Percentiles rank a stretch among this genome's conserved stretches.
Conservation (phyloP, 1,140 invertebrate species). For the Xylocopa sonorina region DNA sequence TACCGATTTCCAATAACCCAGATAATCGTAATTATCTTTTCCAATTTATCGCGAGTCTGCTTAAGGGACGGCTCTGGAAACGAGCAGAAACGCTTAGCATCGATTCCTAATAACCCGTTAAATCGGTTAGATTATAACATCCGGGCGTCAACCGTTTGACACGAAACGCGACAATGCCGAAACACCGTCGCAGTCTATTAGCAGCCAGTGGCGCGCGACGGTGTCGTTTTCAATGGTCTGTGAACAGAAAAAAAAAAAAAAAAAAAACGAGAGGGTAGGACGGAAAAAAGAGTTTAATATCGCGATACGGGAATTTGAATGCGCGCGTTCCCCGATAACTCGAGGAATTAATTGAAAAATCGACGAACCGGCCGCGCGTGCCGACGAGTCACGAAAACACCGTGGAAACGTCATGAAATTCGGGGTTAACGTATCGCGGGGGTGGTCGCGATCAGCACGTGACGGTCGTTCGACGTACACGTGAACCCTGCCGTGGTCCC, state of each 20-base stretch:
- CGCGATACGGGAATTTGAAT: constrained; percentile 27
- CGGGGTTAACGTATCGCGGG: constrained; percentile 32
- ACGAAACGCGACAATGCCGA: background rate
- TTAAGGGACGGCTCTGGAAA: too few species aligned
- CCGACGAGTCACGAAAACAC: constrained; percentile 38
- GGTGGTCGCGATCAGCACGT: constrained; percentile 46
- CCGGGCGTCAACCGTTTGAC: background rate
- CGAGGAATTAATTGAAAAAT: constrained; percentile 59
- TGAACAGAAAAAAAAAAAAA: background rate
- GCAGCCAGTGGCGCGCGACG: background rate
- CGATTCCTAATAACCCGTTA: background rate
- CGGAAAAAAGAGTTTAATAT: constrained; percentile 40
- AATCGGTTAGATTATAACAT: background rate
- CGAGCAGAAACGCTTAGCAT: background rate
- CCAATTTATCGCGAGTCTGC: too few species aligned
- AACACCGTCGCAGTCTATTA: background rate
- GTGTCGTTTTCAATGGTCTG: constrained; percentile 19
- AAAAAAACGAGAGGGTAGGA: background rate
- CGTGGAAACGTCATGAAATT: constrained; percentile 45
- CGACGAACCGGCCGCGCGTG: constrained; percentile 6
- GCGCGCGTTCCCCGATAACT: constrained; percentile 35
- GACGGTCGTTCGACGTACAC: constrained; percentile 39
- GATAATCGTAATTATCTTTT: too few species aligned
- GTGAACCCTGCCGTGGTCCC: background rate
- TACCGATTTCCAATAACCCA: too few species aligned